Percentiles rank a stretch among this genome's conserved stretches.
These are phyloP conservation scores for Patagioenas fasciata DNA, from an alignment of 2,113 vertebrate species.

Conservation along the genomic window DNA sequence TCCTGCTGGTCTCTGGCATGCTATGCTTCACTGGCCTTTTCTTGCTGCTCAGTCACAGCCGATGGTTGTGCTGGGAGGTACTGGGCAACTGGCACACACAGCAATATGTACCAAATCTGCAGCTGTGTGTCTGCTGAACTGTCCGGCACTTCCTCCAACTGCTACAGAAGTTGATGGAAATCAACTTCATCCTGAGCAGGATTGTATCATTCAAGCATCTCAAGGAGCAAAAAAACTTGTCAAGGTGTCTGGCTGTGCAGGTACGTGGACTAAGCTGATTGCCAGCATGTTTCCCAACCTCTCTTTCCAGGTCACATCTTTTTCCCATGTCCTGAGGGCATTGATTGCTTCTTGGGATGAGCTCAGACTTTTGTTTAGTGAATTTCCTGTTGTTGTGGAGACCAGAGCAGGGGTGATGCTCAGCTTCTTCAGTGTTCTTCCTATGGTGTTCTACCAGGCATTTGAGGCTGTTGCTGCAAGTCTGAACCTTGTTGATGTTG, in stretches of 20 bases:
- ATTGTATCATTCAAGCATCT: not conserved
- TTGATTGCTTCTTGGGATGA: not conserved
- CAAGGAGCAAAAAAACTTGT: not conserved
- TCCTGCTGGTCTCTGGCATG: not conserved
- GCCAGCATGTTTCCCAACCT: not conserved
- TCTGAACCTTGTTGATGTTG: not conserved
- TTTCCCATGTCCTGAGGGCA: not conserved
- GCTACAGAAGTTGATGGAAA: not conserved
- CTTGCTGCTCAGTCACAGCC: not conserved
- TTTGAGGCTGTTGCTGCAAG: not conserved
- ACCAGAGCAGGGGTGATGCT: not conserved
- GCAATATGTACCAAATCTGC: not conserved
- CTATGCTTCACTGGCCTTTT: not conserved
- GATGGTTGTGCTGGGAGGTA: fast-evolving
- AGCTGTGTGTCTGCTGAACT: not conserved
- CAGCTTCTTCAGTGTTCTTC: not conserved
- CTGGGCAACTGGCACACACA: not conserved
- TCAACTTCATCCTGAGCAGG: not conserved
- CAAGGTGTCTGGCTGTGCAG: not conserved
- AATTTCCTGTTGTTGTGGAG: not conserved
- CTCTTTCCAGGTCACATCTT: not conserved
- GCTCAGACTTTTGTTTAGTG: not conserved
- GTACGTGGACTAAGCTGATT: not conserved
- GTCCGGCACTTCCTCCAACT: not conserved
- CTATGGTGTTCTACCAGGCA: not conserved